Percentiles rank a stretch among this genome's conserved stretches.
These are phyloP conservation scores for Halichoerus grypus DNA, from an alignment of 2,113 vertebrate genomes.

Conservation along the genomic window DNA sequence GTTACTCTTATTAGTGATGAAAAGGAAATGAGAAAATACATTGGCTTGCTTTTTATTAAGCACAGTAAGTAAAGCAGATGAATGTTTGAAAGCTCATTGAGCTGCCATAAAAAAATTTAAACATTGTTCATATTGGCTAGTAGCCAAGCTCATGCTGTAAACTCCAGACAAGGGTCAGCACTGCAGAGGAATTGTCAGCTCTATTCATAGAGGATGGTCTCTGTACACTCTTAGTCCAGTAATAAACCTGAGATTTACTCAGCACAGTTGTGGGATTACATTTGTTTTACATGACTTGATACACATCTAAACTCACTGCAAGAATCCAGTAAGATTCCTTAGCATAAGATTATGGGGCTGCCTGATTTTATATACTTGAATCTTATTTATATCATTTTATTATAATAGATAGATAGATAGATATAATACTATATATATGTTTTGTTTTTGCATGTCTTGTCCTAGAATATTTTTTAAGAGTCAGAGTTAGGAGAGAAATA, in stretches of 20 bases:
- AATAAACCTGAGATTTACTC: slow-evolving; percentile 23
- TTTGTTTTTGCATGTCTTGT: background rate
- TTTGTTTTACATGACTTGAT: slow-evolving; percentile 28
- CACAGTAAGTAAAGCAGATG: slow-evolving; percentile 68
- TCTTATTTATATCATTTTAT: background rate
- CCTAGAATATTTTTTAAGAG: background rate
- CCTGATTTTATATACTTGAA: background rate
- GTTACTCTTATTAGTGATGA: slow-evolving; percentile 64
- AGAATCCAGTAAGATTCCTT: background rate
- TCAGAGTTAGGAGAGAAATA: background rate
- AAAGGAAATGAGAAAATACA: slow-evolving; percentile 73
- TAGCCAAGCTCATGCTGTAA: slow-evolving; percentile 60
- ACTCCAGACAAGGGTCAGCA: background rate
- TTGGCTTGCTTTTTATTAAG: slow-evolving; percentile 68
- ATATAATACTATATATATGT: background rate
- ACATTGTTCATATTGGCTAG: slow-evolving; percentile 59
- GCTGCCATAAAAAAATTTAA: slow-evolving; percentile 69
- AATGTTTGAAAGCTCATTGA: slow-evolving; percentile 64
- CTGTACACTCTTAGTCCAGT: background rate
- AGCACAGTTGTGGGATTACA: background rate
- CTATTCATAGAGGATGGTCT: background rate
- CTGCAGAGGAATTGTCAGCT: background rate
- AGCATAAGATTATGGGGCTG: background rate
- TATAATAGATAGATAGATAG: background rate
- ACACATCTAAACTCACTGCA: background rate